Base-by-base conservation (phyloP, 2,113 vertebrate genomes). In the Chauna torquata region DNA sequence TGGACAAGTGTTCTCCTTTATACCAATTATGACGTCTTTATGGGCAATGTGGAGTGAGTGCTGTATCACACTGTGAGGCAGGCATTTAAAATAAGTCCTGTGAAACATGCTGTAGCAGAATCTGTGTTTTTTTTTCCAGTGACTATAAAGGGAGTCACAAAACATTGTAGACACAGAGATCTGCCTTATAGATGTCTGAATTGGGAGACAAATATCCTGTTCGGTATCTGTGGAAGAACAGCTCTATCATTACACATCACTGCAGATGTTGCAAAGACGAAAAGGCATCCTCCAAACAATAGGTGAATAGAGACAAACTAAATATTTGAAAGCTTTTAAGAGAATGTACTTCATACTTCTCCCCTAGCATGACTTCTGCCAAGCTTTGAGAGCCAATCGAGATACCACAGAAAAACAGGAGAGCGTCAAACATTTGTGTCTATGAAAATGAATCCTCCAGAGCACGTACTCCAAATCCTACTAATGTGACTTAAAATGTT, bases 1-100 rank as follows among this genome's bases (percentile, higher is more conserved):
- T n/a, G 50, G 34, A 22, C 27, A 54, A 36, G 13, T n/a, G 32
- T 54, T 72, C 6, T 42, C 28, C 59, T 76, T 58, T 44, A 71
- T 30, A 23, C 38, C 34, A 18, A 4, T 12, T 0, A 1, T 36
- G 42, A 36, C 0, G 1, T 64, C 64, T 76, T 76, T 50, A 57
- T 2, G n/a, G 71, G 57, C 71, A 38, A 22, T 5, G 50, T 12
- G 24, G 65, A 58, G 19, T 19, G 50, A 58, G 14, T 0, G 28
- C 30, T n/a, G 24, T 52, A 59, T 65, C 38, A n/a, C 57, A 18
- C 27, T 24, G 64, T 20, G 45, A 64, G 55, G n/a, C 55, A 62
- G 55, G 64, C 4, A 0, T 88, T 83, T 52, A 82, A 83, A 92
- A 27, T 40, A 82, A 45, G 65, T 52, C 65, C 14, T 40, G 50